Evolutionary conservation across 2,888 invertebrate genomes (phyloP), one percentile per base, ranked within the genome.

Genomic region (Drosophila tripunctata): DNA sequence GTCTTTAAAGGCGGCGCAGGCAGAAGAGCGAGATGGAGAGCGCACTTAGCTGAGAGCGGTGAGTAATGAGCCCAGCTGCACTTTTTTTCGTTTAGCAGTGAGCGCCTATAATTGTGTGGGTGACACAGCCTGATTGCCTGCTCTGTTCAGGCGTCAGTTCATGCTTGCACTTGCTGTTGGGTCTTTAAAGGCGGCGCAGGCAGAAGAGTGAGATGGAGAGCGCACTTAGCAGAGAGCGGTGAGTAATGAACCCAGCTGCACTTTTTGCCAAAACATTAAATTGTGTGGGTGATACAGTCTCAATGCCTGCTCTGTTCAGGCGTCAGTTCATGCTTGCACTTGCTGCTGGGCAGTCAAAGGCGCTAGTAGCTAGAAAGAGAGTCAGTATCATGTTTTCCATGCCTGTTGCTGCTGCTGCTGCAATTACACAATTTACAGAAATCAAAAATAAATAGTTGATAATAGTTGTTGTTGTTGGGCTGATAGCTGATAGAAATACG

Each of bases 401-500:
- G 30, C 8, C 30, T 31, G 12, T 57, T 74, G 52, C 54, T 56
- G 54, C 38, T 61, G 54, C 17, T 58, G 48, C 21, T 52, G 17
- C 4, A 35, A 77, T 77, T 77, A 67, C 74, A 74, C 77, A 72
- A 58, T 67, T 67, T 63, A 54, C 55, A 45, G 74, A 60, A 63
- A 57, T 67, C n/a, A 52, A 58, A 55, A 12, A 21, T 14, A 2
- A 38, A 31, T 69, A 21, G 45, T 69, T 47, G n/a, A n/a, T n/a
- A n/a, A n/a, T n/a, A n/a, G n/a, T n/a, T n/a, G n/a, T n/a, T n/a
- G n/a, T n/a, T n/a, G n/a, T n/a, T n/a, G n/a, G n/a, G n/a, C n/a
- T n/a, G n/a, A n/a, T n/a, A n/a, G 56, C 62, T 68, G 62, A 74
- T 68, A 62, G 36, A 15, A 10, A 27, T 10, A 27, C 27, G 27